Evolutionary conservation across 53 echinoderm and acorn worm genomes (phyloP).

Genomic region (Stichopus horrens): DNA sequence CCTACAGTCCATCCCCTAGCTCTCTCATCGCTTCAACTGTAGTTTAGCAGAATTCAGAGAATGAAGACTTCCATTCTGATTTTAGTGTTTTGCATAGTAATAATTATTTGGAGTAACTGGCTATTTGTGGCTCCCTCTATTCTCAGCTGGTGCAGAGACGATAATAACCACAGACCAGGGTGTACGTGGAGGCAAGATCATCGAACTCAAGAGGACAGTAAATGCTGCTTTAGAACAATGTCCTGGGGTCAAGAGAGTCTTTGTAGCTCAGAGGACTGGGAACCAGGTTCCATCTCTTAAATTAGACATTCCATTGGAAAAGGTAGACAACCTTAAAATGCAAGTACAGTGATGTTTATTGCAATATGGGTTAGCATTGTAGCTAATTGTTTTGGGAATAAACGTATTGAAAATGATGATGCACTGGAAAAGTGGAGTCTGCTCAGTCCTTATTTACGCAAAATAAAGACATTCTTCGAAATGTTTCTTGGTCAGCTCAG

Average conservation of each 20-base stretch:
- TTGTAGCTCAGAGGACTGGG: constrained; percentile 84
- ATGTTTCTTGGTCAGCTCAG: too few species aligned
- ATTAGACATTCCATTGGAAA: constrained; percentile 85
- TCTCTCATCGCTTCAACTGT: too few species aligned
- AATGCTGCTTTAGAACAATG: constrained; percentile 79
- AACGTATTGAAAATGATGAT: too few species aligned
- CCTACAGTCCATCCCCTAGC: too few species aligned
- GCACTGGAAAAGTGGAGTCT: too few species aligned
- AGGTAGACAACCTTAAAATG: constrained; percentile 56
- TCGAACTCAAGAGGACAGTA: constrained; percentile 84
- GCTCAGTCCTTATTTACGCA: too few species aligned
- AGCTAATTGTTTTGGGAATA: too few species aligned
- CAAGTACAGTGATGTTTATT: too few species aligned
- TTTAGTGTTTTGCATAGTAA: neutral
- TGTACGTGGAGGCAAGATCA: constrained; percentile 89
- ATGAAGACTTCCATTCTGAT: neutral
- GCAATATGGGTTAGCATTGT: too few species aligned
- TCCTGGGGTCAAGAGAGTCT: constrained; percentile 83
- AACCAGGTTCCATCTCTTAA: constrained; percentile 65
- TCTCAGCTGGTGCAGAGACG: constrained; percentile 83
- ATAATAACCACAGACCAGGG: constrained; percentile 93
- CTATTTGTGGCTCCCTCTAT: constrained; percentile 1
- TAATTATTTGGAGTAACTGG: neutral
- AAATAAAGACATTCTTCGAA: too few species aligned
- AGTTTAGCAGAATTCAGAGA: too few species aligned